Conservation (phyloP, 1,140 invertebrate species). For the Aphaenogaster rudis region DNA sequence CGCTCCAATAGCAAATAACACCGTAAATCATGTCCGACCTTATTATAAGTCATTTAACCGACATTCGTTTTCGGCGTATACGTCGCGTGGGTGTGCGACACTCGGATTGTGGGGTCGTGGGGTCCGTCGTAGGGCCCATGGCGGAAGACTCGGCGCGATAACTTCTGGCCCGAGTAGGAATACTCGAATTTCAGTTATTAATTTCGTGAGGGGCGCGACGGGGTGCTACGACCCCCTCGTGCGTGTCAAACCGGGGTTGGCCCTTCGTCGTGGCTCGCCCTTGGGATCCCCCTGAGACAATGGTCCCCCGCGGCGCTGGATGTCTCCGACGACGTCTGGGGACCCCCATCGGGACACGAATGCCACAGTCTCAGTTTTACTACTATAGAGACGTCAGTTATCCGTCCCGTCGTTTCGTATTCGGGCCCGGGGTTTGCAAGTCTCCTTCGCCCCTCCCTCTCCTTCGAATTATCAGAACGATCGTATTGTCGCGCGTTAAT, state of each 20-base stretch:
- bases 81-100: conserved; percentile 71
- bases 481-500: background rate
- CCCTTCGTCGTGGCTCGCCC: conserved; percentile 68
- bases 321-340: conserved; percentile 86
- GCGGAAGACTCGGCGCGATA: conserved; percentile 55
- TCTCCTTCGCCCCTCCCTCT: background rate
- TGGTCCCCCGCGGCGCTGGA: conserved; percentile 84
- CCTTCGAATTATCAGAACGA: conserved; percentile 31
- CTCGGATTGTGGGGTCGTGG: conserved; percentile 26
- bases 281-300: conserved; percentile 84
- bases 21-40: conserved; percentile 67
- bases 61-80: conserved; percentile 45
- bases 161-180: conserved; percentile 65
- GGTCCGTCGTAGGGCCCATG: background rate
- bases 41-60: conserved; percentile 67
- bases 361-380: conserved; percentile 82
- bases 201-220: conserved; percentile 81
- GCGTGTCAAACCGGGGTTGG: conserved; percentile 78
- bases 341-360: conserved; percentile 84
- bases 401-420: conserved; percentile 82
- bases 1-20: conserved; percentile 65
- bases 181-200: conserved; percentile 84
- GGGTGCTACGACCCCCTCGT: conserved; percentile 80
- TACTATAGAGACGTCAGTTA: conserved; percentile 87
- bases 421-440: conserved; percentile 28